A percentile compares a stretch with the other conserved stretches of the same genome.
These are phyloP conservation scores for Brachionus sp. DNA, from an alignment of 1,140 invertebrate species.

Conservation along the genomic window DNA sequence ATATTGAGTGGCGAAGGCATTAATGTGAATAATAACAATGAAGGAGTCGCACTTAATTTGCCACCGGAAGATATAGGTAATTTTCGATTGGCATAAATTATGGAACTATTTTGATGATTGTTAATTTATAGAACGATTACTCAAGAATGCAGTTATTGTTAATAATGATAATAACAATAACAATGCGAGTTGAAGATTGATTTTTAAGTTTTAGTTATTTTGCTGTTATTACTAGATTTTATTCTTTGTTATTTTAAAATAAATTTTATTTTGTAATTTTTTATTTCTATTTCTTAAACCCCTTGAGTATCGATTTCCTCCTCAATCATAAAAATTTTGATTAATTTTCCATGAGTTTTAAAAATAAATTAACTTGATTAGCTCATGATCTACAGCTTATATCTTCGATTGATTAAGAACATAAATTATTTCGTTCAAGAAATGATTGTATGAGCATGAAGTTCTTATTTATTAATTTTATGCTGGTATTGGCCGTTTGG, in stretches of 20 bases:
- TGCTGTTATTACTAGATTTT: background rate
- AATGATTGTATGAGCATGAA: background rate
- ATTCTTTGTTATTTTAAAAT: background rate
- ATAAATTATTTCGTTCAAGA: background rate
- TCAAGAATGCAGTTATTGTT: constrained; percentile 12
- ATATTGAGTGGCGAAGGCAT: constrained; percentile 27
- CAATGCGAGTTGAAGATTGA: background rate
- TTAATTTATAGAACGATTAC: background rate
- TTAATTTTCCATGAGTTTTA: background rate
- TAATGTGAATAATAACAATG: constrained; percentile 10
- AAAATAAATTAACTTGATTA: background rate
- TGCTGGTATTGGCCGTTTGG: background rate
- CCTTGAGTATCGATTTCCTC: background rate
- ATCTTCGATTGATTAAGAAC: background rate
- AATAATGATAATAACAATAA: constrained; percentile 37
- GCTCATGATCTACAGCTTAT: background rate
- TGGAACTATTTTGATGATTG: background rate
- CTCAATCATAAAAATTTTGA: background rate
- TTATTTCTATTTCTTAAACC: background rate
- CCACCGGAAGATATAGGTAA: constrained; percentile 21
- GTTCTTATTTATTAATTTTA: background rate
- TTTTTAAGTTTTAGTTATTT: background rate
- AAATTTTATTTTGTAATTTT: constrained; percentile 13
- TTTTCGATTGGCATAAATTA: constrained; percentile 16
- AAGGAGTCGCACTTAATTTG: background rate